Conservation (phyloP, 1,140 invertebrate genomes). For the Diabrotica undecimpunctata region DNA sequence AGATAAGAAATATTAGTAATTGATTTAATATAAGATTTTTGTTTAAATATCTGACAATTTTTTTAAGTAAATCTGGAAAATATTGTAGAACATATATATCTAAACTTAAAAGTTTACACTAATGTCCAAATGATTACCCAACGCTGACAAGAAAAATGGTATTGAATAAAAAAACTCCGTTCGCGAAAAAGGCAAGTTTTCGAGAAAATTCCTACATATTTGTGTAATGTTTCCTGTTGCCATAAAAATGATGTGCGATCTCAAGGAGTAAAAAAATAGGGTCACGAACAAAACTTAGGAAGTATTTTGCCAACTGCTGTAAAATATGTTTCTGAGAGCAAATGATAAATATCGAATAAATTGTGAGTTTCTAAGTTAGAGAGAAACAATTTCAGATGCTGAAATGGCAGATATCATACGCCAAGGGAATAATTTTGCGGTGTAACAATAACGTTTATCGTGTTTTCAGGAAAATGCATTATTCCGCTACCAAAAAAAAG, state of each 20-base stretch:
- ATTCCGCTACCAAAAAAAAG: neutral
- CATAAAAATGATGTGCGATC: slow-evolving; percentile 18
- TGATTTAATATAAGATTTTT: too few species aligned
- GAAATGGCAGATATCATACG: slow-evolving; percentile 12
- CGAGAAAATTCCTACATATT: slow-evolving; percentile 14
- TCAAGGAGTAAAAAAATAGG: slow-evolving; percentile 14
- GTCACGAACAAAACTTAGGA: slow-evolving; percentile 15
- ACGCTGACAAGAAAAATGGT: slow-evolving; percentile 1
- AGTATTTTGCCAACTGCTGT: slow-evolving; percentile 21
- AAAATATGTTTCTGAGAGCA: slow-evolving; percentile 17
- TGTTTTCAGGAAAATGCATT: neutral
- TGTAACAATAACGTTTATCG: neutral
- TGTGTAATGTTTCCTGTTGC: slow-evolving; percentile 17
- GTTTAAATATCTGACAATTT: too few species aligned
- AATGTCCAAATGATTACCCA: too few species aligned
- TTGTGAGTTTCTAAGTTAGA: slow-evolving; percentile 13
- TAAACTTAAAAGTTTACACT: too few species aligned
- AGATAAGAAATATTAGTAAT: too few species aligned
- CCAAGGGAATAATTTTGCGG: neutral
- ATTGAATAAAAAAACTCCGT: neutral
- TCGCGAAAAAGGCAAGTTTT: neutral
- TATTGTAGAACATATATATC: too few species aligned
- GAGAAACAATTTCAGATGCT: slow-evolving; percentile 20
- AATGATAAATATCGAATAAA: slow-evolving; percentile 20
- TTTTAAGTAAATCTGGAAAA: too few species aligned